phyloP scores from a whole-genome alignment of 2,113 vertebrate species.

The Nerophis lumbriciformis region DNA sequence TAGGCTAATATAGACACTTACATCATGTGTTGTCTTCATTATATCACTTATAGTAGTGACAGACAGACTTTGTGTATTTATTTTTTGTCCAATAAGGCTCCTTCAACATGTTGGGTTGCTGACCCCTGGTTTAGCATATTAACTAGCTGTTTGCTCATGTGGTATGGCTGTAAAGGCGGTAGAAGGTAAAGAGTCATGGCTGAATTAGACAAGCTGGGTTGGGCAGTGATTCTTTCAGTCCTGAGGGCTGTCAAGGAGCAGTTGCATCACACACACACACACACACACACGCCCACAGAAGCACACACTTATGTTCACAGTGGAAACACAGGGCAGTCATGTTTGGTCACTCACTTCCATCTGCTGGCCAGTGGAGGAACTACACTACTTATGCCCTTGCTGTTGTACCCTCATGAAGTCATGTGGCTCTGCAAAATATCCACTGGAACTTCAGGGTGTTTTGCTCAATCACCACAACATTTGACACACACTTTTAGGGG shows the following conservation, averaged over 20 bases:
- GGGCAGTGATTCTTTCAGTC: constrained; percentile 7
- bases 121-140: too few relatives aligned
- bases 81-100: too few relatives aligned
- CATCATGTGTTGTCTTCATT: too few relatives aligned
- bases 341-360: constrained; percentile 29
- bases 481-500: too few relatives aligned
- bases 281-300: constrained; percentile 9
- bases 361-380: constrained; percentile 25
- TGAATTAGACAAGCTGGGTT: constrained; percentile 3
- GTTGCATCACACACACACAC: constrained; percentile 43
- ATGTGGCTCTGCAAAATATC: too few relatives aligned
- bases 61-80: too few relatives aligned
- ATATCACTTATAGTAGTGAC: too few relatives aligned
- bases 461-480: too few relatives aligned
- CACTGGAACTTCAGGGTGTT: too few relatives aligned
- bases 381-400: not conserved
- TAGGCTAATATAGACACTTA: too few relatives aligned
- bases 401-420: too few relatives aligned
- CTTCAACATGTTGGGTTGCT: too few relatives aligned
- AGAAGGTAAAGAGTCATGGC: not conserved
- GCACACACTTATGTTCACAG: constrained; percentile 30
- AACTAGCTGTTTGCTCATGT: not conserved
- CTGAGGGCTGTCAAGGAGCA: constrained; percentile 15
- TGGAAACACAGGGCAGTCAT: not conserved
- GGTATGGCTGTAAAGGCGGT: not conserved